Percentiles rank a stretch among this genome's conserved stretches.
These are phyloP conservation scores for Papilio machaon DNA, from an alignment of 1,140 invertebrate genomes.

Conservation along the genomic window DNA sequence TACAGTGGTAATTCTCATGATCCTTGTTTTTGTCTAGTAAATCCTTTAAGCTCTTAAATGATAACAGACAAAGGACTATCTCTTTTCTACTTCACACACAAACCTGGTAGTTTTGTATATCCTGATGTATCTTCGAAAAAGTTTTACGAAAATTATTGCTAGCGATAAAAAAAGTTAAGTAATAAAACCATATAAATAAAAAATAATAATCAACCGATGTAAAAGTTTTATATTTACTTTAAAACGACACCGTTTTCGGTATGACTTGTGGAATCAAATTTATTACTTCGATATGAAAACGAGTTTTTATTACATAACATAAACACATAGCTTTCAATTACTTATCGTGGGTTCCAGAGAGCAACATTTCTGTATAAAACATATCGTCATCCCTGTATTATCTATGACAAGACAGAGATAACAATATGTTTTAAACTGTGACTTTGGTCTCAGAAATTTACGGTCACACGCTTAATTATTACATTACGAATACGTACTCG, in stretches of 20 bases:
- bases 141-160: not conserved
- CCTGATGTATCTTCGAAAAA: not conserved
- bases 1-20: slow-evolving; percentile 26
- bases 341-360: too few species aligned
- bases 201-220: not conserved
- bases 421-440: too few species aligned
- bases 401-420: too few species aligned
- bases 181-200: not conserved
- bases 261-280: slow-evolving; percentile 11
- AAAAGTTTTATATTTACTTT: slow-evolving; percentile 6
- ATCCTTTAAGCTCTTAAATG: slow-evolving; percentile 31
- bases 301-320: slow-evolving; percentile 2
- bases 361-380: too few species aligned
- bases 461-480: slow-evolving; percentile 1
- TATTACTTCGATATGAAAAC: slow-evolving; percentile 13
- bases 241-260: slow-evolving; percentile 15
- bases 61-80: slow-evolving; percentile 4
- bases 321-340: slow-evolving; percentile 16
- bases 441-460: too few species aligned
- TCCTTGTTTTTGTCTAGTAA: slow-evolving; percentile 20
- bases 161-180: not conserved
- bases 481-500: not conserved
- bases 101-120: slow-evolving; percentile 11
- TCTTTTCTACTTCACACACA: slow-evolving; percentile 6
- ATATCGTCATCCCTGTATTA: too few species aligned